Conservation (phyloP, 1,140 invertebrate species). For the Cherax destructor region DNA sequence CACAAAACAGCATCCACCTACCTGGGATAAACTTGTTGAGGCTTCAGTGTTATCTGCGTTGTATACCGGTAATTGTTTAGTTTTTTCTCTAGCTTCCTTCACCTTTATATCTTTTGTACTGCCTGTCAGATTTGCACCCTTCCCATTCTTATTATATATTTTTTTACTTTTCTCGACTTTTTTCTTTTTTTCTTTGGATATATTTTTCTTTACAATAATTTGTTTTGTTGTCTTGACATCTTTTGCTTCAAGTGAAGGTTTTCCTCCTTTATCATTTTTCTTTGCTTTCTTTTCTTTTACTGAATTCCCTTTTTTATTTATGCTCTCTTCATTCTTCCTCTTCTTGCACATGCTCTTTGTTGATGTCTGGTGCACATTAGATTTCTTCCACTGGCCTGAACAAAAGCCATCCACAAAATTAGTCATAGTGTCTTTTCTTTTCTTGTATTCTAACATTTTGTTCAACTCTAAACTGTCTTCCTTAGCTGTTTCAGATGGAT, state of each 20-base stretch:
- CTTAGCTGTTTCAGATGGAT: background rate
- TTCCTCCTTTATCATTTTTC: background rate
- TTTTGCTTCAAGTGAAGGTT: background rate
- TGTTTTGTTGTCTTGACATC: background rate
- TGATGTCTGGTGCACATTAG: background rate
- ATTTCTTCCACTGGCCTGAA: background rate
- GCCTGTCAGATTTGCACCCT: background rate
- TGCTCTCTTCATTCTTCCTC: background rate
- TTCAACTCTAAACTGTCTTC: background rate
- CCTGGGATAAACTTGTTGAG: background rate
- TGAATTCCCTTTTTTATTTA: background rate
- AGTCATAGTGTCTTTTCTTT: background rate
- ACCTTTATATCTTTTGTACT: background rate
- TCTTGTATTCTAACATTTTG: background rate
- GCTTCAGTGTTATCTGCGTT: background rate
- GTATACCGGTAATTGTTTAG: background rate
- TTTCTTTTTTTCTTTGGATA: background rate
- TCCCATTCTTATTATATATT: background rate
- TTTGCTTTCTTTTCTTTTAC: background rate
- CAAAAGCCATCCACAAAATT: background rate
- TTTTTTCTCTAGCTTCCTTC: background rate
- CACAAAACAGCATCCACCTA: background rate
- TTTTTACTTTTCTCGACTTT: background rate
- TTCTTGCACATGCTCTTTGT: background rate
- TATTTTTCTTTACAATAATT: background rate